A percentile compares a stretch with the other conserved stretches of the same genome.
Evolutionary conservation across 2,113 vertebrate genomes (phyloP).

Genomic region (Psilopogon haemacephalus): DNA sequence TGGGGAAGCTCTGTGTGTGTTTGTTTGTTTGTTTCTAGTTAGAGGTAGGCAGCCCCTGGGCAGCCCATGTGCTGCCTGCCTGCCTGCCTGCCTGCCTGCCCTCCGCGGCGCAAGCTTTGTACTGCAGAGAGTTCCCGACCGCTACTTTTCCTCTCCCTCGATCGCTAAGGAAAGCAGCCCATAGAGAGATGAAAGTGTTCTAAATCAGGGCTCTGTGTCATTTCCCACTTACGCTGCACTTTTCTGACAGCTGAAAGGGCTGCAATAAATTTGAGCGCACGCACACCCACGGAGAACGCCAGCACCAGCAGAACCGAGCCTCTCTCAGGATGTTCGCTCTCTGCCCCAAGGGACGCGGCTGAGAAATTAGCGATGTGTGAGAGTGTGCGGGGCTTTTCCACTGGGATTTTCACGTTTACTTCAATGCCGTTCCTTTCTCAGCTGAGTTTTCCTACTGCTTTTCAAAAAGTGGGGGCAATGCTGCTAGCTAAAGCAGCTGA

Average conservation of each 20-base stretch:
- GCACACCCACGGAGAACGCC: constrained; percentile 58
- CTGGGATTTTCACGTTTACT: background rate
- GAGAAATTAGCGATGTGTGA: background rate
- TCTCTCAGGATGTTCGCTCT: constrained; percentile 8
- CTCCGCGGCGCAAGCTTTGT: constrained; percentile 47
- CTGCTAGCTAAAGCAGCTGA: background rate
- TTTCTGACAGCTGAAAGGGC: constrained; percentile 67
- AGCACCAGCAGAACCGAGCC: constrained; percentile 14
- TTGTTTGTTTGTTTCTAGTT: constrained; percentile 65
- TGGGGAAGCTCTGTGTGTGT: constrained; percentile 31
- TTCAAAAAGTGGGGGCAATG: background rate
- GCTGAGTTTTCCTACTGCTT: background rate
- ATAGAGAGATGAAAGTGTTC: constrained; percentile 71
- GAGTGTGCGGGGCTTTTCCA: background rate
- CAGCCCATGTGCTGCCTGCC: constrained; percentile 61
- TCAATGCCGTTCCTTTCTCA: background rate
- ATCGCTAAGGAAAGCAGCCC: constrained; percentile 65
- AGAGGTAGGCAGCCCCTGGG: constrained; percentile 50
- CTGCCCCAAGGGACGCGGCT: background rate
- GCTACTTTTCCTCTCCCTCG: constrained; percentile 70
- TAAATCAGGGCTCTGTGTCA: constrained; percentile 71
- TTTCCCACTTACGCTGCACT: constrained; percentile 71
- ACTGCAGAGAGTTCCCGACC: constrained; percentile 69
- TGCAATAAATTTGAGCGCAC: constrained; percentile 63
- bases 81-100: constrained; percentile 35